Conservation (phyloP, 1,140 invertebrate species). For the Frieseomelitta varia region DNA sequence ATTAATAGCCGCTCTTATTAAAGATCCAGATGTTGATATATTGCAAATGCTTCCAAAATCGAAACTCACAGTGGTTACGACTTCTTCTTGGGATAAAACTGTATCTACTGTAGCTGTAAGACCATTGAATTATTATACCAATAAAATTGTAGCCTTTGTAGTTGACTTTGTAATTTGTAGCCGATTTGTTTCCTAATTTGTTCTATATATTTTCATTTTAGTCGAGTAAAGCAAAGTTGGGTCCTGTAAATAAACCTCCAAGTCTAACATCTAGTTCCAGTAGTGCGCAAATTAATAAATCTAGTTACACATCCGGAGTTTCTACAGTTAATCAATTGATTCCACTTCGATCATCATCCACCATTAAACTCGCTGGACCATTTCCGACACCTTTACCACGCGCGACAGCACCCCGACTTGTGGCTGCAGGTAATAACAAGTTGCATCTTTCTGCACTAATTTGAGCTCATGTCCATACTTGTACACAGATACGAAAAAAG, state of each 20-base stretch:
- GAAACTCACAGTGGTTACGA: constrained; percentile 81
- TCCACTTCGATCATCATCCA: constrained; percentile 75
- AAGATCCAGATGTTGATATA: constrained; percentile 96
- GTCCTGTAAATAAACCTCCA: constrained; percentile 74
- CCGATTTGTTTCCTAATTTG: not conserved
- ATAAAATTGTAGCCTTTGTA: not conserved
- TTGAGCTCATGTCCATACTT: not conserved
- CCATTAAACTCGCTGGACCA: constrained; percentile 74
- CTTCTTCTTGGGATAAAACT: constrained; percentile 85
- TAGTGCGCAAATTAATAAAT: constrained; percentile 72
- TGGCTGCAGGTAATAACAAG: constrained; percentile 79
- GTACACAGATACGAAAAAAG: not conserved
- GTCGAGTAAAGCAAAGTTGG: constrained; percentile 77
- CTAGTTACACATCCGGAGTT: constrained; percentile 71
- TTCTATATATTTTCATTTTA: constrained; percentile 49
- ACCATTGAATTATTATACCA: constrained; percentile 14
- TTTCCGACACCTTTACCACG: constrained; percentile 78
- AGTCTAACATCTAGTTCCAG: constrained; percentile 71
- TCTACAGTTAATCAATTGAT: constrained; percentile 77
- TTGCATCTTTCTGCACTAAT: not conserved
- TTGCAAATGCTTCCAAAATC: constrained; percentile 90
- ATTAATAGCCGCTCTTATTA: constrained; percentile 93
- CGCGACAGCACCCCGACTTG: constrained; percentile 82
- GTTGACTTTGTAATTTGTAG: not conserved
- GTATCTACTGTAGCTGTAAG: constrained; percentile 76